Percentiles rank a stretch among this genome's conserved stretches.
Conservation (phyloP, 2,113 vertebrate species). For the Anolis carolinensis region DNA sequence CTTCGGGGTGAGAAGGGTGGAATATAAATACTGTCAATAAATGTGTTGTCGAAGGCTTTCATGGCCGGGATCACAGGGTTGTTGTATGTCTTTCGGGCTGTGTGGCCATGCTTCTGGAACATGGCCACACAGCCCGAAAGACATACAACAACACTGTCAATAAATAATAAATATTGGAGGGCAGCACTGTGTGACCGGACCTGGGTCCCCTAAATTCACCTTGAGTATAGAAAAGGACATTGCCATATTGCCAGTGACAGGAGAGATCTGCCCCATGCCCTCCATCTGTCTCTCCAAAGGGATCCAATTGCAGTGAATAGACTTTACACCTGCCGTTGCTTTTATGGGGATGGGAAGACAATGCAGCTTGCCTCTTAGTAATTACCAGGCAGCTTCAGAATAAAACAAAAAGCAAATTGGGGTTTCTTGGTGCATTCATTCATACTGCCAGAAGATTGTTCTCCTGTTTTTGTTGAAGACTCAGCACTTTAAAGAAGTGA, state of each 20-base stretch:
- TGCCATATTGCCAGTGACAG: neutral
- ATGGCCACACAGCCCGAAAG: too few species aligned
- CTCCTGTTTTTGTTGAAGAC: constrained; percentile 7
- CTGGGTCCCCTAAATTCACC: neutral
- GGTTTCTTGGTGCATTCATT: constrained; percentile 49
- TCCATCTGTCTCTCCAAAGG: neutral
- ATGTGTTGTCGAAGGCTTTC: too few species aligned
- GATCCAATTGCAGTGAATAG: neutral
- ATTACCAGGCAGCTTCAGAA: constrained; percentile 56
- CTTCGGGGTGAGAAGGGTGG: too few species aligned
- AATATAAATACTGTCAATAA: too few species aligned
- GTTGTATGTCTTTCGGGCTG: too few species aligned
- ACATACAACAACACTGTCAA: too few species aligned
- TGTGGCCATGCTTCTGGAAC: too few species aligned
- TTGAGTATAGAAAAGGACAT: neutral
- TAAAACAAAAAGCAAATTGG: constrained; percentile 49
- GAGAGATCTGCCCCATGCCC: neutral
- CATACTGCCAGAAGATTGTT: constrained; percentile 26
- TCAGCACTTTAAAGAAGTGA: constrained; percentile 9
- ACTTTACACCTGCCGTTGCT: neutral
- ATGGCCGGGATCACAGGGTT: too few species aligned
- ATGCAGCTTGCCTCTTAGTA: constrained; percentile 33
- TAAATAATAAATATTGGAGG: too few species aligned
- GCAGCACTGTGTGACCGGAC: neutral
- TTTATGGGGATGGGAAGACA: neutral